Evolutionary conservation across 2,797 vertebrate species (phyloP), one percentile per base, ranked within the genome.

Genomic region (Neoniphon sammara): DNA sequence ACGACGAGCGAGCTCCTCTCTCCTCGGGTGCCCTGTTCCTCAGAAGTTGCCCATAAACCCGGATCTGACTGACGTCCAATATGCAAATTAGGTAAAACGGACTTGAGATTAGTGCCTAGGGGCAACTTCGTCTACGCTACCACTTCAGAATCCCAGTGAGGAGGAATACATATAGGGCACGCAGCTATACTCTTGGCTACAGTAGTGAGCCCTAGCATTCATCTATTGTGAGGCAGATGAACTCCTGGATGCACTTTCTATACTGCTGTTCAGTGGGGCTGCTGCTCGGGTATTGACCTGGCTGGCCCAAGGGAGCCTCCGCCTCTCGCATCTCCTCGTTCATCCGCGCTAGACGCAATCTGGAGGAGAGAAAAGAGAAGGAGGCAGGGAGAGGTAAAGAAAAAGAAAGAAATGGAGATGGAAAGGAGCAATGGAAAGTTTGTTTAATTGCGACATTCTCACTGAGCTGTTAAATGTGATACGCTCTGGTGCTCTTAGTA

Each of bases 201-300:
- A 59, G 58, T 70, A 54, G 71, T 78, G 44, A 67, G 75, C 87
- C 89, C 94, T 99, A 98, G 93, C 96, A 97, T 84, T 98, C 97
- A 1, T 98, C 98, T 94, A 99, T 97, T 77, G 94, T 97, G 93
- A 99, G 96, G 90, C 97, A 96, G 94, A 99, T 99, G 94, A 99
- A 99, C 88, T 99, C 98, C 94, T 99, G 98, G 93, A 99, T 98
- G 92, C 98, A 99, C 71, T 97, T 96, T 82, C 94, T 96, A 94
- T 98, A 99, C 95, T 99, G 98, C 86, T 97, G 96, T 88, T 99
- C 98, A 20, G 98, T 99, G 82, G 97, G 97, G 87, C 96, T 98
- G 94, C 95, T 96, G 94, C 94, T 95, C 66, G 91, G 93, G 85
- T 98, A 96, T 93, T 96, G 94, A 92, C 96, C 97, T 91, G 96